Evolutionary conservation across 1,140 invertebrate genomes (phyloP).

Genomic region (Meloidogyne chitwoodi): DNA sequence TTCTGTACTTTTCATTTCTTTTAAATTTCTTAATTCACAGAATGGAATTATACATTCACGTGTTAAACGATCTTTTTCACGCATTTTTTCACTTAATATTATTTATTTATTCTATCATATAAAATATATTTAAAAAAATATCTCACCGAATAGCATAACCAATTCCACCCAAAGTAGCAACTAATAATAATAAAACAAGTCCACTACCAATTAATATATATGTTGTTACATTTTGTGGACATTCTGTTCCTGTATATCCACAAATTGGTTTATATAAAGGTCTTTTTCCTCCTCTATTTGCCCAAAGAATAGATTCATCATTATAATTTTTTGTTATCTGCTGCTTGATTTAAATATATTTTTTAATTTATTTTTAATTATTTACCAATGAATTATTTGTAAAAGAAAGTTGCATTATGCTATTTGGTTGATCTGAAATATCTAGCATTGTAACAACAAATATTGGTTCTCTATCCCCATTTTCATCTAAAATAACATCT

Average conservation of each 20-base stretch:
- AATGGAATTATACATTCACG: constrained; percentile 37
- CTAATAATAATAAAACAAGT: constrained; percentile 13
- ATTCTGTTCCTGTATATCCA: constrained; percentile 38
- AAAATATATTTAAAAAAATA: too few relatives aligned
- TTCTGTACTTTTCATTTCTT: constrained; percentile 1
- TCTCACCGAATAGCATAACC: constrained; percentile 21
- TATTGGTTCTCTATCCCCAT: constrained; percentile 35
- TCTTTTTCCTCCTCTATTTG: constrained; percentile 15
- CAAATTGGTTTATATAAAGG: constrained; percentile 36
- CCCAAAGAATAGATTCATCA: constrained; percentile 32
- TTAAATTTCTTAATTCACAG: constrained; percentile 19
- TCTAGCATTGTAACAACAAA: constrained; percentile 28
- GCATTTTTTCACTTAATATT: constrained; percentile 28
- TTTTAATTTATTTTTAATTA: background rate
- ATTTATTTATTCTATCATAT: background rate
- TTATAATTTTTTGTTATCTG: constrained; percentile 22
- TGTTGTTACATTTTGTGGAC: constrained; percentile 8
- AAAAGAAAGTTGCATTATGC: constrained; percentile 20
- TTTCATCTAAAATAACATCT: constrained; percentile 21
- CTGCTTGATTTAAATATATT: background rate
- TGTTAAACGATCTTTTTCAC: constrained; percentile 29
- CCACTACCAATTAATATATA: constrained; percentile 35
- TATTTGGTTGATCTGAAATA: constrained; percentile 13
- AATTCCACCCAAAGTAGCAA: constrained; percentile 17
- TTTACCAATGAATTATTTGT: constrained; percentile 25